Evolutionary conservation across 2,888 invertebrate genomes (phyloP).

Genomic region (Sussaba pulchella): DNA sequence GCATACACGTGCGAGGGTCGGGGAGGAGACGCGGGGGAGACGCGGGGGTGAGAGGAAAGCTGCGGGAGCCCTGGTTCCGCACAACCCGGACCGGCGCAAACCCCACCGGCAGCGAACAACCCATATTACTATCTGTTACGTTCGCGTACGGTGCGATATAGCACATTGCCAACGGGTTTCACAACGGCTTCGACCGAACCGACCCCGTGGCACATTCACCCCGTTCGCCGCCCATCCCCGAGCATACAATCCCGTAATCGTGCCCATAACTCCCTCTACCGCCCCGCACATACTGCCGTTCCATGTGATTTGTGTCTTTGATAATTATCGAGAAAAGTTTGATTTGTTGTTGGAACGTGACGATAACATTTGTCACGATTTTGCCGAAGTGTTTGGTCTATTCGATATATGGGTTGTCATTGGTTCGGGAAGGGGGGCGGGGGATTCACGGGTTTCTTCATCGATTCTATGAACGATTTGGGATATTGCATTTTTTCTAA

Average conservation of each 20-base stretch:
- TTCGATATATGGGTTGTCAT: background rate
- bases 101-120: slow-evolving; percentile 43
- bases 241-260: slow-evolving; percentile 39
- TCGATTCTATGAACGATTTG: too few relatives aligned
- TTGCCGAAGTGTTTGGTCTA: slow-evolving; percentile 13
- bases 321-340: slow-evolving; percentile 59
- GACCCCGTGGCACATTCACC: slow-evolving; percentile 13
- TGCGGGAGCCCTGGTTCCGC: slow-evolving; percentile 9
- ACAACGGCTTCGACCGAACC: background rate
- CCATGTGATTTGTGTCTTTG: slow-evolving; percentile 48
- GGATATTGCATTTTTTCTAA: too few relatives aligned
- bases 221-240: background rate
- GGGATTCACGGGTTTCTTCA: too few relatives aligned
- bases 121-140: slow-evolving; percentile 46
- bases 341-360: slow-evolving; percentile 62
- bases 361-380: slow-evolving; percentile 1
- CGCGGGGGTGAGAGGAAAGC: slow-evolving; percentile 42
- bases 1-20: slow-evolving; percentile 31
- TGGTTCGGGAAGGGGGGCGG: too few relatives aligned
- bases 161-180: slow-evolving; percentile 28
- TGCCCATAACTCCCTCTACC: slow-evolving; percentile 39
- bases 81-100: slow-evolving; percentile 10
- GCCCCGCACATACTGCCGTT: slow-evolving; percentile 22
- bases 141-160: slow-evolving; percentile 22
- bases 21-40: too few relatives aligned